Evolutionary conservation across 2,113 vertebrate species (phyloP).

Genomic region (Elanoides forficatus): DNA sequence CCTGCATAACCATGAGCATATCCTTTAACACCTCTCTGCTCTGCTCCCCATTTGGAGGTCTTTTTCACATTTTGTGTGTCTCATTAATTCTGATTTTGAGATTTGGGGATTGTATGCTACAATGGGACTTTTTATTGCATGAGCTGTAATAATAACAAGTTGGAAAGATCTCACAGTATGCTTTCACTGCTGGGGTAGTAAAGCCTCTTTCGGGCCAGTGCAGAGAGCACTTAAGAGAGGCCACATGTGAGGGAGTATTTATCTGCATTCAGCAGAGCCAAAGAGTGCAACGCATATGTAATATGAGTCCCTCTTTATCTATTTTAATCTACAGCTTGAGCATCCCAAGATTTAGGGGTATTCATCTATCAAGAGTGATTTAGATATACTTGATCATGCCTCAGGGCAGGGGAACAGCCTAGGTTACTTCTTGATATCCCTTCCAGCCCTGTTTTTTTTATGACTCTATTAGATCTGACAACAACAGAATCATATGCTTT

Average conservation of each 20-base stretch:
- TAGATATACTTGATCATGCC: conserved; percentile 49
- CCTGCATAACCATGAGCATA: neutral
- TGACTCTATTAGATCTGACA: conserved; percentile 63
- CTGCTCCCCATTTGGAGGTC: neutral
- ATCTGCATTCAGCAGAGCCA: neutral
- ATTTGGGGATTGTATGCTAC: neutral
- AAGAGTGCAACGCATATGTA: fast-evolving
- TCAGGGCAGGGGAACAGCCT: conserved; percentile 38
- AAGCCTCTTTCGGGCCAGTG: neutral
- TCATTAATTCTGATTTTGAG: neutral
- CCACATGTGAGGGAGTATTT: neutral
- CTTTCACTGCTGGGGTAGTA: neutral
- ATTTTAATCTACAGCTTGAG: neutral
- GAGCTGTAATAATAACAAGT: neutral
- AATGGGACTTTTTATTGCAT: neutral
- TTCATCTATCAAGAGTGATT: conserved; percentile 51
- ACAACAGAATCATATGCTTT: conserved; percentile 49
- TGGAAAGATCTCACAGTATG: fast-evolving
- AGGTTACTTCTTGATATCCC: conserved; percentile 46
- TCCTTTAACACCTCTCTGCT: neutral
- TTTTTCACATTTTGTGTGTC: neutral
- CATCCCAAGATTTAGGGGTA: conserved; percentile 10
- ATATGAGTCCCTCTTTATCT: neutral
- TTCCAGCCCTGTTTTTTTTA: conserved; percentile 42
- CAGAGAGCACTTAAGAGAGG: neutral